Conservation (phyloP, 2,888 invertebrate genomes). For the Hemithea aestivaria region DNA sequence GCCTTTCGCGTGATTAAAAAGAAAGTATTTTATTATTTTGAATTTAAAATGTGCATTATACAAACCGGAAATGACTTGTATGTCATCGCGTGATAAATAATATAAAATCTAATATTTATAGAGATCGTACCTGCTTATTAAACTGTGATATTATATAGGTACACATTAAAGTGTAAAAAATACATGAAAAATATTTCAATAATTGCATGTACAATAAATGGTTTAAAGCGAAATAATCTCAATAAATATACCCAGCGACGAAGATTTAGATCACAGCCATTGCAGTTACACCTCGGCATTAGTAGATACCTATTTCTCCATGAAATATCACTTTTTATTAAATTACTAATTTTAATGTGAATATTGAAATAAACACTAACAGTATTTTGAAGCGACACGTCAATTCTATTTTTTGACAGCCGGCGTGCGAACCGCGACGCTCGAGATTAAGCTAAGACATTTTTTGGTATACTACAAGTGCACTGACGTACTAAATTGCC, state of each 20-base stretch:
- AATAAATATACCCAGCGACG: constrained; percentile 62
- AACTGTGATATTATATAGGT: no score
- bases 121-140: no score
- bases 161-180: no score
- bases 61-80: no score
- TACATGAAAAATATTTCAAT: no score
- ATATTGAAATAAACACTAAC: constrained; percentile 36
- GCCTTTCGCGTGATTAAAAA: no score
- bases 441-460: constrained; percentile 22
- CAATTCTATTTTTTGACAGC: constrained; percentile 37
- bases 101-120: no score
- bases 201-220: constrained; percentile 23
- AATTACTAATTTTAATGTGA: constrained; percentile 24
- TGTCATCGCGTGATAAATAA: no score
- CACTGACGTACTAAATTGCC: constrained; percentile 49
- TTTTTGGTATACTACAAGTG: constrained; percentile 20
- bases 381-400: constrained; percentile 50
- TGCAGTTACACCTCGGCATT: constrained; percentile 67
- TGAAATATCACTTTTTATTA: constrained; percentile 37
- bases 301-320: constrained; percentile 60
- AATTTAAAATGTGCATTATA: no score
- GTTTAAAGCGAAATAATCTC: constrained; percentile 11
- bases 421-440: constrained; percentile 37
- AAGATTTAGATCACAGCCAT: constrained; percentile 68
- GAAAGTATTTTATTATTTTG: no score